Conservation (phyloP, 2,888 invertebrate species). For the Exocentrus adspersus region DNA sequence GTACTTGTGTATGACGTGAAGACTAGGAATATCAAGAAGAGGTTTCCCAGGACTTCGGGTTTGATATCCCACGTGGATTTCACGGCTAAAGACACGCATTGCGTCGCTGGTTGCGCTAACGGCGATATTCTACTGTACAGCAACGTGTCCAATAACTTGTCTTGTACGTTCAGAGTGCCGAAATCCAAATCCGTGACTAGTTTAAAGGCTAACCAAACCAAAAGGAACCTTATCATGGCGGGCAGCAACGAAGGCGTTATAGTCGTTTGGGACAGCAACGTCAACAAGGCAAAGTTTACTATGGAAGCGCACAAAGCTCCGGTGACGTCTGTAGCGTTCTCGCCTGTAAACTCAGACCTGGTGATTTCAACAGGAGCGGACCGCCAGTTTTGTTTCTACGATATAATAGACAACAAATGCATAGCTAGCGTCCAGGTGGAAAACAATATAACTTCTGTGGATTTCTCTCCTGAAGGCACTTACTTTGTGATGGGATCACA, state of each 20-base stretch:
- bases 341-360: slow-evolving; percentile 68
- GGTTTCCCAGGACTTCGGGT: slow-evolving; percentile 52
- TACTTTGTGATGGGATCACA: slow-evolving; percentile 68
- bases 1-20: slow-evolving; percentile 60
- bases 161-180: slow-evolving; percentile 55
- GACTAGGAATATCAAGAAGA: slow-evolving; percentile 52
- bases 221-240: slow-evolving; percentile 54
- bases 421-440: slow-evolving; percentile 52
- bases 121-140: slow-evolving; percentile 58
- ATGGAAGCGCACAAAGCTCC: slow-evolving; percentile 66
- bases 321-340: slow-evolving; percentile 69
- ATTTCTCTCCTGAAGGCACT: slow-evolving; percentile 60
- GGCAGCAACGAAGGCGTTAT: slow-evolving; percentile 61
- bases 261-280: slow-evolving; percentile 60
- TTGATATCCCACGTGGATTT: slow-evolving; percentile 55
- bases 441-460: slow-evolving; percentile 56
- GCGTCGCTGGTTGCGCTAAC: slow-evolving; percentile 56
- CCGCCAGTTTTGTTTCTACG: slow-evolving; percentile 68
- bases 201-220: slow-evolving; percentile 55
- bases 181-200: slow-evolving; percentile 55
- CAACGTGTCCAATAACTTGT: slow-evolving; percentile 51
- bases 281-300: slow-evolving; percentile 51
- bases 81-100: slow-evolving; percentile 57
- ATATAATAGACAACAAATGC: slow-evolving; percentile 64
- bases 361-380: slow-evolving; percentile 69